These are phyloP conservation scores for Euplexia lucipara DNA, from an alignment of 2,888 invertebrate genomes.

Conservation along the genomic window DNA sequence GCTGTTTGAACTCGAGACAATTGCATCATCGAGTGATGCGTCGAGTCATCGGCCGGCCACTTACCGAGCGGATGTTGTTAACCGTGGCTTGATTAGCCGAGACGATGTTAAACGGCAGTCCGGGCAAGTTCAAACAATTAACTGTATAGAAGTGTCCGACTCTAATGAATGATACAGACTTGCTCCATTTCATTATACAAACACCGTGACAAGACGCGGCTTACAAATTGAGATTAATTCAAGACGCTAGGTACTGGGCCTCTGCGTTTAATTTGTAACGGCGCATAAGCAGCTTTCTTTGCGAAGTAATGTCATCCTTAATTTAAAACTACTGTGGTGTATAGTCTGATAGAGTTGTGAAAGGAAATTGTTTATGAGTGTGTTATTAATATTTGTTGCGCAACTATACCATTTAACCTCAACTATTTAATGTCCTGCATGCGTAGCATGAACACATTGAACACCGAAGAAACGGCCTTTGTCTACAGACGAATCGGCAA, in stretches of 20 bases:
- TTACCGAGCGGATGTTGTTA: constrained; percentile 89
- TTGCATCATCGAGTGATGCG: constrained; percentile 86
- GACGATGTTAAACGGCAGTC: constrained; percentile 88
- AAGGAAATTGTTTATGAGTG: constrained; percentile 59
- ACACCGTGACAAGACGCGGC: constrained; percentile 88
- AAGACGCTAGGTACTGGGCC: constrained; percentile 76
- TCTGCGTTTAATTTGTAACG: constrained; percentile 51
- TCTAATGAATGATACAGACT: constrained; percentile 89
- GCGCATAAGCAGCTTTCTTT: constrained; percentile 44
- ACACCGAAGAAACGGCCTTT: too few relatives aligned
- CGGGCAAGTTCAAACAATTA: constrained; percentile 90
- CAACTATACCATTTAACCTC: constrained; percentile 79
- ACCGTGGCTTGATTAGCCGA: constrained; percentile 89
- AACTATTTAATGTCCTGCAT: constrained; percentile 76
- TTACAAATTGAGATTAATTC: constrained; percentile 90
- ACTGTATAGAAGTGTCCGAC: constrained; percentile 90
- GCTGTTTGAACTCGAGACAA: constrained; percentile 78
- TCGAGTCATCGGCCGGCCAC: constrained; percentile 88
- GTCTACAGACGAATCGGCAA: too few relatives aligned
- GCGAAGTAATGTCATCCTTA: constrained; percentile 49
- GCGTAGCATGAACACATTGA: too few relatives aligned
- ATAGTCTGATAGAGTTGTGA: constrained; percentile 12
- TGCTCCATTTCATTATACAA: constrained; percentile 88
- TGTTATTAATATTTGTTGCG: constrained; percentile 71
- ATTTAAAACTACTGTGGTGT: constrained; percentile 32